These are phyloP conservation scores for Laterallus jamaicensis DNA, from an alignment of 2,113 vertebrate species.

Conservation along the genomic window DNA sequence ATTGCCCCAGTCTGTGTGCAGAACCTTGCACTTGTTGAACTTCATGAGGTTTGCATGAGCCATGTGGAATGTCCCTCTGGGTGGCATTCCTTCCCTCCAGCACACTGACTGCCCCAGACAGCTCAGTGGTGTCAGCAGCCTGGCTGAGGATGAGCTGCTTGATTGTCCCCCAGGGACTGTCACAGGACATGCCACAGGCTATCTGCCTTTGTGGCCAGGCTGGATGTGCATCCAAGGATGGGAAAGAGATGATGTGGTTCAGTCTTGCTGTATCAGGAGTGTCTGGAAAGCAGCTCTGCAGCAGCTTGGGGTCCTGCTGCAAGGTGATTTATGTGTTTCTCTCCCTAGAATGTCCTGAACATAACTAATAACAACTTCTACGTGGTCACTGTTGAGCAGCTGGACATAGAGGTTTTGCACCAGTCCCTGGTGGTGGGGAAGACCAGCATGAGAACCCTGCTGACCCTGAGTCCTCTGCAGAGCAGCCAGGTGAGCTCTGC, in stretches of 20 bases:
- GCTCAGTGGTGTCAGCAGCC: no score
- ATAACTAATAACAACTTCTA: constrained; percentile 87
- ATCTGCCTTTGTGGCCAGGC: neutral
- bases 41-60: no score
- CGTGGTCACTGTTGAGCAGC: constrained; percentile 67
- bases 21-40: no score
- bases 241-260: neutral
- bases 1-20: no score
- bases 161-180: neutral
- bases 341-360: constrained; percentile 80
- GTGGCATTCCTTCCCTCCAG: no score
- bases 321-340: neutral
- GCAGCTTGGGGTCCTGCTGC: neutral
- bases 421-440: constrained; percentile 73
- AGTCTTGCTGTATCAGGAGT: neutral
- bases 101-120: no score
- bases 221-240: neutral
- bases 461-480: constrained; percentile 69
- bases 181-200: neutral
- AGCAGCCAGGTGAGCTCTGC: constrained; percentile 73
- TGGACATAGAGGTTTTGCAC: constrained; percentile 80
- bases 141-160: neutral
- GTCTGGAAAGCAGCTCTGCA: neutral
- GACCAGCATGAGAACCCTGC: constrained; percentile 64
- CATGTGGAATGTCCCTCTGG: no score